Base-by-base conservation (phyloP, 2,888 invertebrate genomes). In the Elaeidobius kamerunicus region DNA sequence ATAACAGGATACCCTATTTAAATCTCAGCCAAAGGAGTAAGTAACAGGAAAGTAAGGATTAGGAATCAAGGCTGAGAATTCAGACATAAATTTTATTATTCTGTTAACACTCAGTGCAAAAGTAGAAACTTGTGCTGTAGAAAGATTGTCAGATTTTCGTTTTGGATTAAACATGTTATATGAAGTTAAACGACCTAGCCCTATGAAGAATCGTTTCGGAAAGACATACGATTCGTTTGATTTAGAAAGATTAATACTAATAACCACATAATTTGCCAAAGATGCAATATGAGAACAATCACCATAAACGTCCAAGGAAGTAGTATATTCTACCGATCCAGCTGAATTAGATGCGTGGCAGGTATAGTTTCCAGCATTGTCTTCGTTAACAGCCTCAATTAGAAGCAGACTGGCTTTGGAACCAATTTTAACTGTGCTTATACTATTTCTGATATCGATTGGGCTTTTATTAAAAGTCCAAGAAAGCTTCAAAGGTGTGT, bases 381-480 rank as follows among this genome's bases (percentile, higher is more conserved):
- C 61, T 34, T 70, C 70, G 20, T 61, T 63, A n/a, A 71, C 71
- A 20, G 69, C 67, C 59, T 72, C 73, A 17, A 73, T 72, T 9
- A 72, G 64, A 51, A 73, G 65, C 55, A 76, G 65, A 62, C 74
- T 77, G 30, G 74, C 74, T 58, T 73, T 74, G 42, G 67, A 65
- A n/a, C 77, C 76, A 56, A 76, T 69, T 63, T 71, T 75, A 41
- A 71, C 73, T 2, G 64, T 65, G 52, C 62, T 65, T 49, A 70
- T 60, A 23, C 72, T 72, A 53, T 64, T 59, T 32, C 71, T 69
- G 54, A 76, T 41, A 39, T 60, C 57, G 20, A 62, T 64, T 63
- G 73, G 60, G 54, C 71, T 68, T 43, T 75, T 75, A 55, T 78
- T 72, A 65, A 79, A 76, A 60, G 63, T 75, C 81, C 81, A 81